Evolutionary conservation across 2,113 vertebrate species (phyloP).

Genomic region (Rhinolophus sinicus): DNA sequence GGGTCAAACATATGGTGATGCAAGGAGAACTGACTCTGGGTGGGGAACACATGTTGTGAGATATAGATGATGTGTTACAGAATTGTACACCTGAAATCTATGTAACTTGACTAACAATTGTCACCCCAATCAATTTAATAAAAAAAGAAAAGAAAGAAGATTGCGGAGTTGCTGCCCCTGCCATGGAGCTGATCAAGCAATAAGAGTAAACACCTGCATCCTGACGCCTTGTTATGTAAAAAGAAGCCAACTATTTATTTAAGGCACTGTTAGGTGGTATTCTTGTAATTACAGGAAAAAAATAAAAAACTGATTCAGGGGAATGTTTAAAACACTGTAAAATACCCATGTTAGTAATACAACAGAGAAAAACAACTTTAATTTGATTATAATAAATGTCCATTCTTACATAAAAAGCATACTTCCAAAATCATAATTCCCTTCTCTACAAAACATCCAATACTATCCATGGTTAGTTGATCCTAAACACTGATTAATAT

Average conservation of each 20-base stretch:
- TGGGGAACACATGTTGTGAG: too few relatives aligned
- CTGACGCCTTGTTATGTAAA: not conserved
- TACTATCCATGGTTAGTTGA: not conserved
- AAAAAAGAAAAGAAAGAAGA: not conserved
- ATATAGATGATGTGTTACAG: too few relatives aligned
- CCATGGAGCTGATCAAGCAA: not conserved
- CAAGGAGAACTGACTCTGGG: too few relatives aligned
- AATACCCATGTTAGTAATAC: not conserved
- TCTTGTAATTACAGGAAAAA: not conserved
- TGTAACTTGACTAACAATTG: too few relatives aligned
- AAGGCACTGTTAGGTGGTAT: not conserved
- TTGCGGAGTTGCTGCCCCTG: not conserved
- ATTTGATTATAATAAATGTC: conserved; percentile 34
- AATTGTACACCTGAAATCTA: too few relatives aligned
- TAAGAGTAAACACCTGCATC: not conserved
- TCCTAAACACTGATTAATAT: not conserved
- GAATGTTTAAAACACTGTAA: not conserved
- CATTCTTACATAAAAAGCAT: not conserved
- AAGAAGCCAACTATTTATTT: not conserved
- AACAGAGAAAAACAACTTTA: not conserved
- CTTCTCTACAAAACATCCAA: conserved; percentile 14
- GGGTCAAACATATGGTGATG: too few relatives aligned
- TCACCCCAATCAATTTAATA: too few relatives aligned
- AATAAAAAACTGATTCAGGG: not conserved
- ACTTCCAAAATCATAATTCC: conserved; percentile 55